Base-by-base conservation (phyloP, 2,113 vertebrate genomes). In the Micromys minutus region DNA sequence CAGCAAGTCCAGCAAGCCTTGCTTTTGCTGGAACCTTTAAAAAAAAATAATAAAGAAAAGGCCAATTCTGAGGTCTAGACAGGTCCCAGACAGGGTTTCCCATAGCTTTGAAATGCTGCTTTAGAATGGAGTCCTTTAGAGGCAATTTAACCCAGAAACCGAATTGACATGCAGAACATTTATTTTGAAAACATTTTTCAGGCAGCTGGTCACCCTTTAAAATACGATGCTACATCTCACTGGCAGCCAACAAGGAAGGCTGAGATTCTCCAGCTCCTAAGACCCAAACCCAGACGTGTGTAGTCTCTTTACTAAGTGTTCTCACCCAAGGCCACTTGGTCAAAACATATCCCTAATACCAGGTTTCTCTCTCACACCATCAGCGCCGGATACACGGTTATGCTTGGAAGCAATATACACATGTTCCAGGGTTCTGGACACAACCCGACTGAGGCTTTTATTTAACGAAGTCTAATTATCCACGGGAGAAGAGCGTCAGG, bases 151-250 rank as follows among this genome's bases (percentile, higher is more conserved):
- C 89, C 45, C 86, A 95, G 88, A 97, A 94, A 94, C 86, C 92
- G 96, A 96, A 90, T 69, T 92, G 95, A 94, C 93, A 88, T 94
- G 95, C 67, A 76, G 94, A 91, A 93, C 75, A 83, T 96, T 96
- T 96, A 92, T 97, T 97, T 94, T 97, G 93, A 97, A 96, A 97
- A 97, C 90, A 91, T 92, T 97, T 96, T 92, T 90, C 94, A 94
- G 90, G 80, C 42, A 93, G 95, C 93, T 94, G 61, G 55, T 93
- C 81, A 93, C 77, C 39, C 61, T 95, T 94, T 92, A 96, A 96
- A 96, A 96, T 65, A 91, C 0, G 0, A 95, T 57, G 87, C 84
- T 86, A 91, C 87, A 79, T 94, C 95, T 88, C 50, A 83, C 85
- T 90, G 85, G 36, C 75, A 85, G 65, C 76, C 76, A 76, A n/a